Percentiles rank a stretch among this genome's conserved stretches.
These are phyloP conservation scores for Brachionus calyciflorus DNA, from an alignment of 1,140 invertebrate genomes.

Conservation along the genomic window DNA sequence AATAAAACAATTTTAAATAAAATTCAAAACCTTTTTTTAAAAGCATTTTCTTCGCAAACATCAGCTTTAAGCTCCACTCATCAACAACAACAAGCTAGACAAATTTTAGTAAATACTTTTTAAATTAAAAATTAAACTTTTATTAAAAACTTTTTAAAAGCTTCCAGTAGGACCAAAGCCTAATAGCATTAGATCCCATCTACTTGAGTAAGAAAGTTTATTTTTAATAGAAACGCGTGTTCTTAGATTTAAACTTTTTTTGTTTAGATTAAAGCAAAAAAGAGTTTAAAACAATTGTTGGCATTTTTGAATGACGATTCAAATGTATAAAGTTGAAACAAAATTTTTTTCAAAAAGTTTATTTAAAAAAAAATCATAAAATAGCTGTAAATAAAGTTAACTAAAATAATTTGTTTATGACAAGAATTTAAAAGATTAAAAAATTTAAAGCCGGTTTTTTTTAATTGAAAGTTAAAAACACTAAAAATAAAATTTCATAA, in stretches of 20 bases:
- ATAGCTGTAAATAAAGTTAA: conserved; percentile 22
- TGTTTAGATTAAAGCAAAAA: too few relatives aligned
- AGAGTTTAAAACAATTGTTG: too few relatives aligned
- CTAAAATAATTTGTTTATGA: background rate
- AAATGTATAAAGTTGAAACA: background rate
- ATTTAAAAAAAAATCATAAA: background rate
- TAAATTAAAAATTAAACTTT: background rate
- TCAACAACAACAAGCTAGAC: background rate
- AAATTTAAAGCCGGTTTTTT: conserved; percentile 37
- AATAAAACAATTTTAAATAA: background rate
- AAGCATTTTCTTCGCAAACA: background rate
- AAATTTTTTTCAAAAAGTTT: conserved; percentile 20
- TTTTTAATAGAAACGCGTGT: too few relatives aligned
- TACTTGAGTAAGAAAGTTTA: background rate
- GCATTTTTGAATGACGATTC: too few relatives aligned
- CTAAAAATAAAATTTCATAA: background rate
- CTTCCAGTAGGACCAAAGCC: background rate
- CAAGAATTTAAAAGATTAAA: too few relatives aligned
- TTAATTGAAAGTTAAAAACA: background rate
- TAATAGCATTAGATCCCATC: background rate
- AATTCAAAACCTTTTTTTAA: background rate
- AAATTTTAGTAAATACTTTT: background rate
- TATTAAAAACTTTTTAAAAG: background rate
- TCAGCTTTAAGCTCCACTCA: background rate
- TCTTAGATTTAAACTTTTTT: too few relatives aligned